phyloP scores from a whole-genome alignment of 2,888 invertebrate species.

The Agrypnus murinus region DNA sequence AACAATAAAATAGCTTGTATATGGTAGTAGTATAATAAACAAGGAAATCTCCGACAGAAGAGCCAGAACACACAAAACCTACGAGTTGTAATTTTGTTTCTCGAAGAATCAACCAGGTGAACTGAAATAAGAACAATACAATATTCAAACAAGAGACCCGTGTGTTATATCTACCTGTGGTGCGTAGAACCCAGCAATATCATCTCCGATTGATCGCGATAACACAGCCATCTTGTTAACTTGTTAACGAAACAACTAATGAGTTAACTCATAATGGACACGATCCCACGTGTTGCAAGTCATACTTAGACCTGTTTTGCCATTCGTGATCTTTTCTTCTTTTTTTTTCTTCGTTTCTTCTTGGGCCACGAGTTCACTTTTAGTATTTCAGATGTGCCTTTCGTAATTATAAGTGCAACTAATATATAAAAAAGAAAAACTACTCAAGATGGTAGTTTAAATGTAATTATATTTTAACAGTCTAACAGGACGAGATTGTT shows the following conservation, averaged over 20 bases:
- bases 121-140: conserved; percentile 60
- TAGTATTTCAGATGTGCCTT: background rate
- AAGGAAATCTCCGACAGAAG: conserved; percentile 63
- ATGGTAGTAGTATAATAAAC: conserved; percentile 53
- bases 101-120: conserved; percentile 58
- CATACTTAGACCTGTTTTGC: conserved; percentile 64
- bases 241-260: conserved; percentile 71
- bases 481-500: no score
- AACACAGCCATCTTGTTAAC: conserved; percentile 70
- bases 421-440: conserved; percentile 29
- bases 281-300: conserved; percentile 67
- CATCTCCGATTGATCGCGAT: conserved; percentile 68
- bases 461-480: no score
- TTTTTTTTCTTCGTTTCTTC: no score
- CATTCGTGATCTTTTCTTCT: conserved; percentile 24
- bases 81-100: conserved; percentile 61
- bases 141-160: conserved; percentile 50
- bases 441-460: no score
- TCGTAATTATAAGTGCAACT: conserved; percentile 26
- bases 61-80: conserved; percentile 57
- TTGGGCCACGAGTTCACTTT: conserved; percentile 5
- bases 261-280: conserved; percentile 68
- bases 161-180: conserved; percentile 62
- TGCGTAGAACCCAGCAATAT: conserved; percentile 68
- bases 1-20: conserved; percentile 30